Percentiles rank a stretch among this genome's conserved stretches.
These are phyloP conservation scores for Heliothis peltigera DNA, from an alignment of 2,888 invertebrate species.

Conservation along the genomic window DNA sequence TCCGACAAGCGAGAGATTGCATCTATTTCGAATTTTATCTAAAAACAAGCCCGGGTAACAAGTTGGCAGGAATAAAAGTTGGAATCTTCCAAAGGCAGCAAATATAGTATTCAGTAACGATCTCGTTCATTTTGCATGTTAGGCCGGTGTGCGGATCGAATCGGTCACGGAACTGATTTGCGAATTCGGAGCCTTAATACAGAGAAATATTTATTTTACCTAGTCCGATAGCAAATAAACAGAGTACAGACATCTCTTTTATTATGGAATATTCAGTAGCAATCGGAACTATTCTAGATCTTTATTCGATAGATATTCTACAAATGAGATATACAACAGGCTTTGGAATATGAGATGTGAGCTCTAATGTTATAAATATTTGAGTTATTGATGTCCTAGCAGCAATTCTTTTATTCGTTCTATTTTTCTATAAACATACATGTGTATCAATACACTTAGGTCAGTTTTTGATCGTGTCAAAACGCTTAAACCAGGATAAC, in stretches of 20 bases:
- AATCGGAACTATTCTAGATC: slow-evolving; percentile 17
- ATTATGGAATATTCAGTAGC: slow-evolving; percentile 18
- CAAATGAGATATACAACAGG: slow-evolving; percentile 41
- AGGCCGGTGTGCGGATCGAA: slow-evolving; percentile 64
- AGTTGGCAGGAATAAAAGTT: slow-evolving; percentile 73
- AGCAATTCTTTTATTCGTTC: slow-evolving; percentile 24
- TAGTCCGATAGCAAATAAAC: slow-evolving; percentile 7
- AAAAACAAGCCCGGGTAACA: slow-evolving; percentile 73
- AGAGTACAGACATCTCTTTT: slow-evolving; percentile 15
- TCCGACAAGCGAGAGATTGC: slow-evolving; percentile 75
- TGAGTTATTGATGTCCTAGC: slow-evolving; percentile 29
- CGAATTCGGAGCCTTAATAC: slow-evolving; percentile 49
- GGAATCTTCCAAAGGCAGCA: slow-evolving; percentile 63
- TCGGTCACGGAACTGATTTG: slow-evolving; percentile 53
- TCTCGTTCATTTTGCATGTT: slow-evolving; percentile 70
- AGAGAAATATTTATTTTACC: slow-evolving; percentile 12
- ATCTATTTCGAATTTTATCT: slow-evolving; percentile 78
- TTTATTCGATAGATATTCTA: slow-evolving; percentile 30
- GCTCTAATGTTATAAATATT: slow-evolving; percentile 26
- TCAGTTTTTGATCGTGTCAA: no score
- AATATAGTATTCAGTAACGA: slow-evolving; percentile 57
- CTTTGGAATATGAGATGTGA: slow-evolving; percentile 24
- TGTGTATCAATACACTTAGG: no score
- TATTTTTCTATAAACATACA: slow-evolving; percentile 12
- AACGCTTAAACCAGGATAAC: slow-evolving; percentile 1